Evolutionary conservation across 30 jellyfish, hydroid and myxozoan genomes (phyloP), one percentile per base, ranked within the genome.

Genomic region (Hydractinia symbiolongicarpus): DNA sequence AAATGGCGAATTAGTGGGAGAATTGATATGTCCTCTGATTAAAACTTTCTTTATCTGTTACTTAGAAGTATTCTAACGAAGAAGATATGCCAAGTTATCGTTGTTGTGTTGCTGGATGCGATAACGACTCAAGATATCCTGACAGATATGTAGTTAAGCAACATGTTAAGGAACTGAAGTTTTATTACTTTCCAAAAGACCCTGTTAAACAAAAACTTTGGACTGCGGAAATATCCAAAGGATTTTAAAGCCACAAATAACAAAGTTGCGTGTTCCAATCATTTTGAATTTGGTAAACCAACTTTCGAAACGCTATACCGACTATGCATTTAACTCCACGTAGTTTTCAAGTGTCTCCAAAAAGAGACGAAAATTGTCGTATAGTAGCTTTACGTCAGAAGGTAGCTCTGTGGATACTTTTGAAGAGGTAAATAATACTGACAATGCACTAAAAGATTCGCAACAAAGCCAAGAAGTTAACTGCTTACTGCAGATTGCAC

Each of bases 101-200:
- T 19, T 79, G 88, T 56, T 81, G 88, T 81, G 88, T 64, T 8
- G 88, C 85, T 9, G 88, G 84, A 5, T 81, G 88, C 55, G 85
- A 81, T 84, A 81, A 81, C 58, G 88, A 81, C 74, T 20, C 53
- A n/a, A 81, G 75, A 64, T 66, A 64, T 40, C 80, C 80, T 10
- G 77, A 67, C 53, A 64, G 69, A 50, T 15, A 66, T 15, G 87
- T 66, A 55, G 68, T 56, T 58, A 52, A 79, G 56, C 17, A 84
- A 44, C 88, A 81, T 69, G 88, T 81, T 19, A 53, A 30, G 57
- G 88, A 81, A 55, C 78, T 81, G 49, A 21, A 16, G 14, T 81
- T 84, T 84, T 86, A 66, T 52, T 52, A 69, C 51, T 55, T 81
- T 19, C 83, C 88, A 5, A 81, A 81, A 55, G 73, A 67, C 69